Evolutionary conservation across 2,888 invertebrate genomes (phyloP).

Genomic region (Phorcus lineatus): DNA sequence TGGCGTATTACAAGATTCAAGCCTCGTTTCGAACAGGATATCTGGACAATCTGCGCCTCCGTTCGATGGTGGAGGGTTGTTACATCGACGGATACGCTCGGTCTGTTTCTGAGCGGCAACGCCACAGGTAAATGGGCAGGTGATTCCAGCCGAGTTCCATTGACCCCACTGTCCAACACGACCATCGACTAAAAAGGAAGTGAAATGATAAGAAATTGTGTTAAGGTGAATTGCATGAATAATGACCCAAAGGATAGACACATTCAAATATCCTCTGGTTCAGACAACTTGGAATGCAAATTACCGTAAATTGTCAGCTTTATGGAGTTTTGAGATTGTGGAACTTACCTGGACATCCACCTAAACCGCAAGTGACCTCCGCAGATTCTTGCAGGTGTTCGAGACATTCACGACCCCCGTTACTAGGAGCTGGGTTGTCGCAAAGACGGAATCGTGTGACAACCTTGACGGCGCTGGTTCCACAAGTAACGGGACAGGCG

Average conservation of each 20-base stretch:
- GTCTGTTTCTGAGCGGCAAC: neutral
- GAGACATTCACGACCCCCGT: neutral
- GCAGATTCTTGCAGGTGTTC: neutral
- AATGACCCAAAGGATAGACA: too few relatives aligned
- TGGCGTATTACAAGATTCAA: neutral
- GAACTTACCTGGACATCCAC: neutral
- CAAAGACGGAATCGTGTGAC: neutral
- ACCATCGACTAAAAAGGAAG: neutral
- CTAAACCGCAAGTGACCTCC: neutral
- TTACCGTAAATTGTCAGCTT: neutral
- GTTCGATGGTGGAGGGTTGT: neutral
- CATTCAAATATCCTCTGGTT: too few relatives aligned
- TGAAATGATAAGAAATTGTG: too few relatives aligned
- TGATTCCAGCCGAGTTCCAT: neutral
- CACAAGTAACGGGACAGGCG: neutral
- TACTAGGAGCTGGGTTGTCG: neutral
- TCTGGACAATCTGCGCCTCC: neutral
- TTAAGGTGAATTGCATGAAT: too few relatives aligned
- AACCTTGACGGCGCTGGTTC: neutral
- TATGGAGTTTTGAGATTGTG: neutral
- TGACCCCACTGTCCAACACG: neutral
- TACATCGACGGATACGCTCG: neutral
- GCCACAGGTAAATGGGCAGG: neutral
- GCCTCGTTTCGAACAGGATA: neutral
- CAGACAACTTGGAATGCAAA: too few relatives aligned